phyloP scores from a whole-genome alignment of 2,888 invertebrate genomes.

The Helicoverpa assulta region DNA sequence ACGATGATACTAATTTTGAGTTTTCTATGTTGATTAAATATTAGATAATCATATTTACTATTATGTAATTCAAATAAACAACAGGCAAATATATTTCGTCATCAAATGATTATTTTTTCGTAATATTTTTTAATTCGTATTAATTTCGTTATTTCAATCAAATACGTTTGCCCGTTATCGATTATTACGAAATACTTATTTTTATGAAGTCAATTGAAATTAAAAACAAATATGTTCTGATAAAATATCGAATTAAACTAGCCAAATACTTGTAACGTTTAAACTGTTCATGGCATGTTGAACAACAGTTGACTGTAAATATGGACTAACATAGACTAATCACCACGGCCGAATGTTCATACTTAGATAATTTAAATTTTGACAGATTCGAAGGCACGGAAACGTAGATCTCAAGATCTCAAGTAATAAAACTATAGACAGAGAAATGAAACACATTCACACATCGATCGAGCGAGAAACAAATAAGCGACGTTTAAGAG shows the following conservation, averaged over 20 bases:
- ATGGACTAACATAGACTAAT: conserved; percentile 32
- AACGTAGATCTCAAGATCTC: conserved; percentile 51
- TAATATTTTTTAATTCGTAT: neutral
- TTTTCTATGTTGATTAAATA: conserved; percentile 53
- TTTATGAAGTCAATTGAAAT: conserved; percentile 30
- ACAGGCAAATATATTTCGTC: conserved; percentile 37
- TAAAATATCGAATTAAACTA: neutral
- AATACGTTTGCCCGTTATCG: conserved; percentile 33
- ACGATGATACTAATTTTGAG: conserved; percentile 61
- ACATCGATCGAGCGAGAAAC: conserved; percentile 69
- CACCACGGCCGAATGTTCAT: conserved; percentile 56
- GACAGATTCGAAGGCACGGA: conserved; percentile 65
- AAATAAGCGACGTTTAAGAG: conserved; percentile 76
- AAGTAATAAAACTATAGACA: conserved; percentile 55
- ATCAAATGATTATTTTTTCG: conserved; percentile 2
- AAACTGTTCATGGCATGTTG: conserved; percentile 4
- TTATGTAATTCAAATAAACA: conserved; percentile 39
- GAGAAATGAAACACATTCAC: conserved; percentile 57
- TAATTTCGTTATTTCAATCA: conserved; percentile 12
- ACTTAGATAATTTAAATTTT: conserved; percentile 41
- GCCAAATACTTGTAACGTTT: conserved; percentile 11
- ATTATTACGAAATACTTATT: conserved; percentile 35
- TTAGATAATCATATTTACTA: conserved; percentile 46
- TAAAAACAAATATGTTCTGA: conserved; percentile 4
- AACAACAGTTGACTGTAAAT: conserved; percentile 17